Evolutionary conservation across 1,140 invertebrate genomes (phyloP).

Genomic region (Copidosoma floridanum): DNA sequence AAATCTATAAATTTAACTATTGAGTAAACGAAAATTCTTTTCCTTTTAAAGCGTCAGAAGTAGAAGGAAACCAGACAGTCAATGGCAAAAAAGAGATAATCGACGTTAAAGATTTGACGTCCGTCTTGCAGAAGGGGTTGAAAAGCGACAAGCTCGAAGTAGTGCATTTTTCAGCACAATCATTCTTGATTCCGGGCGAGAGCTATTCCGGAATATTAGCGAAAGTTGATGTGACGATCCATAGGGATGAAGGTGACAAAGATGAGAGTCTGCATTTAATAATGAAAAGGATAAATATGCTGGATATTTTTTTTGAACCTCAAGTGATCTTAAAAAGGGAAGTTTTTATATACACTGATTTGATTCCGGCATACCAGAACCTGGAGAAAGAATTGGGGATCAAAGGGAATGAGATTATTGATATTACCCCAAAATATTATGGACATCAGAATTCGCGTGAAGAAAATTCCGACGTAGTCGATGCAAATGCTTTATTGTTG

Average conservation of each 20-base stretch:
- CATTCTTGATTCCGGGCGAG: slow-evolving; percentile 47
- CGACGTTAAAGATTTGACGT: too few relatives aligned
- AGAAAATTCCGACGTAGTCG: background rate
- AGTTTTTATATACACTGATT: background rate
- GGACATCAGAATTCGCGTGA: background rate
- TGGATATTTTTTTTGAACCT: slow-evolving; percentile 3
- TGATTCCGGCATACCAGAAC: background rate
- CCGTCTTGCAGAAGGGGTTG: background rate
- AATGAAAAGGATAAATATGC: slow-evolving; percentile 41
- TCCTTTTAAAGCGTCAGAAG: too few relatives aligned
- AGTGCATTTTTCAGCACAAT: background rate
- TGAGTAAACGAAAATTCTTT: too few relatives aligned
- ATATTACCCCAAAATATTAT: background rate
- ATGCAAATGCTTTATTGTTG: background rate
- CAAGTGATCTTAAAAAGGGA: background rate
- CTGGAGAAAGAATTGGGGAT: background rate
- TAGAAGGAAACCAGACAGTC: too few relatives aligned
- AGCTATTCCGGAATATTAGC: slow-evolving; percentile 61
- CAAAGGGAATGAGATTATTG: slow-evolving; percentile 34
- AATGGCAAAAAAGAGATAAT: background rate
- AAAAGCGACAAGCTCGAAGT: background rate
- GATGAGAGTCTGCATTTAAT: slow-evolving; percentile 37
- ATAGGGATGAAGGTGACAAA: slow-evolving; percentile 23
- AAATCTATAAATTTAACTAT: too few relatives aligned
- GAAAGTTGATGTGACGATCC: slow-evolving; percentile 41